Evolutionary conservation across 1,140 invertebrate genomes (phyloP).

Genomic region (Oedothorax gibbosus): DNA sequence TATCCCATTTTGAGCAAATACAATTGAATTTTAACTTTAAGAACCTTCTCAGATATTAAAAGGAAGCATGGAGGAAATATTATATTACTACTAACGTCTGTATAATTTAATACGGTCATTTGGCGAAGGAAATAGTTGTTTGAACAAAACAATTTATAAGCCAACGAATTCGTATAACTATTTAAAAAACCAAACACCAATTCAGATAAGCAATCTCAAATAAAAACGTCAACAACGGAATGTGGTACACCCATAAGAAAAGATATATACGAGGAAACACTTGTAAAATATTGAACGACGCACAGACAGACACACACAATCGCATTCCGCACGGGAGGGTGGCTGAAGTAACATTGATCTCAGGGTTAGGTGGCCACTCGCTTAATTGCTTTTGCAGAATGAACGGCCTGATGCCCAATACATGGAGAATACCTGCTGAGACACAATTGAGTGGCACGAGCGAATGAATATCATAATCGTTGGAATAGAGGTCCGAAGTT

Average conservation of each 20-base stretch:
- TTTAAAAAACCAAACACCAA: no score
- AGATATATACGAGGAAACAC: slow-evolving; percentile 7
- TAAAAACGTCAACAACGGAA: not conserved
- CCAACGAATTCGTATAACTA: no score
- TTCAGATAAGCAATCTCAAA: no score
- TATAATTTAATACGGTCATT: no score
- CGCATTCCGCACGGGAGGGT: not conserved
- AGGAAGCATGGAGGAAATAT: no score
- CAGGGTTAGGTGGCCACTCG: slow-evolving; percentile 19
- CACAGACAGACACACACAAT: not conserved
- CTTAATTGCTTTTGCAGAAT: slow-evolving; percentile 53
- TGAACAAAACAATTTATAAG: no score
- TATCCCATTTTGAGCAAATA: no score
- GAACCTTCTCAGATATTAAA: no score
- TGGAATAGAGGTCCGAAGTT: not conserved
- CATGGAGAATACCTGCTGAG: slow-evolving; percentile 33
- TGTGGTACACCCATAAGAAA: not conserved
- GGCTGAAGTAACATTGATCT: slow-evolving; percentile 3
- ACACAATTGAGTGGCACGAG: slow-evolving; percentile 52
- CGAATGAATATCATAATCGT: slow-evolving; percentile 49
- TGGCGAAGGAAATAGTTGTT: no score
- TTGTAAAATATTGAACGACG: slow-evolving; percentile 12
- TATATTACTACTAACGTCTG: no score
- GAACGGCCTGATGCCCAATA: slow-evolving; percentile 22
- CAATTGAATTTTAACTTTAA: no score